Evolutionary conservation across 2,797 vertebrate genomes (phyloP).

Genomic region (Tokudaia tokunoshimensis): DNA sequence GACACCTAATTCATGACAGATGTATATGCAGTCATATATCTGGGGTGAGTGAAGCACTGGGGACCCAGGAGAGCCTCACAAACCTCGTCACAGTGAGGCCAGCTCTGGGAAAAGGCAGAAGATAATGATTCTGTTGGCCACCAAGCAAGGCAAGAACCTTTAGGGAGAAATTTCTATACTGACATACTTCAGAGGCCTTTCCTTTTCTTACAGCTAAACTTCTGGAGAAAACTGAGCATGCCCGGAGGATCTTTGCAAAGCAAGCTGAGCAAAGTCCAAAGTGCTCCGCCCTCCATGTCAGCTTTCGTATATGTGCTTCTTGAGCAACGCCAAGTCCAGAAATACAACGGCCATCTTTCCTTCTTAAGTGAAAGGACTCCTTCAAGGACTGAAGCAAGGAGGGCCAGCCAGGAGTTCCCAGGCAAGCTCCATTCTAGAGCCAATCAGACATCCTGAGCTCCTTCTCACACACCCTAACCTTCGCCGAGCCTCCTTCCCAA

Average conservation of each 20-base stretch:
- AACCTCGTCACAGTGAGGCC: not conserved
- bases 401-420: not conserved
- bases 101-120: no score
- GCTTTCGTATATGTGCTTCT: not conserved
- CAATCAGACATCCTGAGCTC: not conserved
- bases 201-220: not conserved
- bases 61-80: not conserved
- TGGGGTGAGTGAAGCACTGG: not conserved
- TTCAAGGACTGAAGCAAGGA: not conserved
- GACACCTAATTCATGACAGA: not conserved
- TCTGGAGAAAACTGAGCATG: not conserved
- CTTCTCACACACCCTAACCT: not conserved
- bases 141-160: not conserved
- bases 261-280: not conserved
- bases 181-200: not conserved
- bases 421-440: not conserved
- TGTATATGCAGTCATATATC: not conserved
- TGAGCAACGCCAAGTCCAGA: not conserved
- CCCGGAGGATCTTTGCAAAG: not conserved
- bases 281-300: not conserved
- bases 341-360: not conserved
- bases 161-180: not conserved
- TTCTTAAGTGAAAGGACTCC: not conserved
- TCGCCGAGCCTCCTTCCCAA: no score
- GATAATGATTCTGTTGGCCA: not conserved